Evolutionary conservation across 1,140 invertebrate genomes (phyloP).

Genomic region (Rhagoletis pomonella): DNA sequence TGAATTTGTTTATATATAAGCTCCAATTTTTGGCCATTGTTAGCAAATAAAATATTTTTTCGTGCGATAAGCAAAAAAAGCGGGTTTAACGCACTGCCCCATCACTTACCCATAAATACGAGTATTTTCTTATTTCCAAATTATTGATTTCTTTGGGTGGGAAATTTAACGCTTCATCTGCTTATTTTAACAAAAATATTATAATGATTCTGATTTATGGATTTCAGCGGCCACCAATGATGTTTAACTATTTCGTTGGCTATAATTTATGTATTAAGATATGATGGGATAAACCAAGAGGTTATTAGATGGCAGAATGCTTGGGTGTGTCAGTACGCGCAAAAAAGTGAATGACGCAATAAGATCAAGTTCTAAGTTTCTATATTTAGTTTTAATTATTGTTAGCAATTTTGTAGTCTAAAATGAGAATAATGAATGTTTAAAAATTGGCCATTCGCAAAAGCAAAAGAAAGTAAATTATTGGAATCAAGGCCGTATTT

Average conservation of each 20-base stretch:
- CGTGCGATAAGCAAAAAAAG: not conserved
- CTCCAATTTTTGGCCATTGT: not conserved
- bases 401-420: no score
- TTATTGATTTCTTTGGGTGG: not conserved
- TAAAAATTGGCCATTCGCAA: no score
- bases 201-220: conserved; percentile 29
- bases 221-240: not conserved
- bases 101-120: not conserved
- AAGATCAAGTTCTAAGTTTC: not conserved
- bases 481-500: no score
- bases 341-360: not conserved
- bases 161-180: not conserved
- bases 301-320: not conserved
- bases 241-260: not conserved
- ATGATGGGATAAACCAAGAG: conserved; percentile 5
- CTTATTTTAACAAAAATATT: not conserved
- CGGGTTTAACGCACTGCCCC: not conserved
- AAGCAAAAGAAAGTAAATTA: no score
- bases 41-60: not conserved
- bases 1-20: not conserved
- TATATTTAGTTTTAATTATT: no score
- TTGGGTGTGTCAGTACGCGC: not conserved
- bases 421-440: no score
- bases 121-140: not conserved
- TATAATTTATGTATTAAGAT: not conserved